Base-by-base conservation (phyloP, 2,113 vertebrate species). In the Nymphicus hollandicus region DNA sequence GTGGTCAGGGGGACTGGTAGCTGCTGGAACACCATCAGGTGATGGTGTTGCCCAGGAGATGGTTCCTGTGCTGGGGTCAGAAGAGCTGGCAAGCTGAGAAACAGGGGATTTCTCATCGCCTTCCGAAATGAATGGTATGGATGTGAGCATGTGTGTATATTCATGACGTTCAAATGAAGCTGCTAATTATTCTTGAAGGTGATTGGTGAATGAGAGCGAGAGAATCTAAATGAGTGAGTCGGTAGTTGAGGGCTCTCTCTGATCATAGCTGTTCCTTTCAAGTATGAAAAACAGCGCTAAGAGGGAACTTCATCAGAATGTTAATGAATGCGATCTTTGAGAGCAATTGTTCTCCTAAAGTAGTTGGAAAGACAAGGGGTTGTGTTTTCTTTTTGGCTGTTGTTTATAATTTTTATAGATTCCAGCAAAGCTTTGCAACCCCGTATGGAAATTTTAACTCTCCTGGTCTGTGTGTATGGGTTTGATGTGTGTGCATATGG, bases 181-280 rank as follows among this genome's bases (percentile, higher is more conserved):
- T 96, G 83, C 95, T 97, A 95, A 97, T 97, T 95, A 95, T 96
- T 97, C 93, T 96, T 96, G 96, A 96, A 97, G 96, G 93, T 96
- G 96, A 95, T 95, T 96, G 97, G 94, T 97, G 96, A 97, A 97
- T 97, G 96, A 95, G 93, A 89, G 89, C 88, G 91, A 97, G 95
- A 96, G 95, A 95, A 86, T 95, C 91, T 95, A 96, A 92, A 97
- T 97, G 95, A 97, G 95, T 94, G 97, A 96, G 88, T 95, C 24
- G 91, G 88, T 95, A 86, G 95, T 94, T 95, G 96, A 98, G 92
- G 95, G 86, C 93, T 95, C 91, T 97, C 94, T 95, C 95, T 95
- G 93, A 95, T 97, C 96, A 84, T 97, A 85, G 93, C 93, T 95
- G 95, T 93, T 95, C 89, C 93, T 96, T 94, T 95, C 94, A 96